These are phyloP conservation scores for Serranus cabrilla DNA, from an alignment of 2,797 vertebrate genomes.

Conservation along the genomic window DNA sequence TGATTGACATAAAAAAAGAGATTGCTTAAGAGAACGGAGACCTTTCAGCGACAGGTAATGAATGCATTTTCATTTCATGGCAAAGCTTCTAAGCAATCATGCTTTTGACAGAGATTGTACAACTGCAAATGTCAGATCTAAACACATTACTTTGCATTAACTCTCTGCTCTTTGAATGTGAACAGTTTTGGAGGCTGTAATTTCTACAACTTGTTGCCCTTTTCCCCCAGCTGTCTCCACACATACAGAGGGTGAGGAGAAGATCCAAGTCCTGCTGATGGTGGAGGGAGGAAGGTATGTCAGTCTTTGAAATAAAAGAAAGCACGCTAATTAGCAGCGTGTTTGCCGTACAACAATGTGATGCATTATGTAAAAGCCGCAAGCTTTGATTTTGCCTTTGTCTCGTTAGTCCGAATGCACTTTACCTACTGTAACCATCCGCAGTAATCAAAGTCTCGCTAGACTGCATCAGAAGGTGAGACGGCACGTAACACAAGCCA, in stretches of 20 bases:
- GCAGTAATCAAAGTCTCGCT: constrained; percentile 62
- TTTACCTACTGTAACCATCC: constrained; percentile 60
- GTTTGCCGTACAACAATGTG: constrained; percentile 33
- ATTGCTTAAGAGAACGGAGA: constrained; percentile 1
- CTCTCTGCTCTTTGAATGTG: constrained; percentile 16
- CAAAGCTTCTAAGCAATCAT: constrained; percentile 5
- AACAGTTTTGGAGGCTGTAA: neutral
- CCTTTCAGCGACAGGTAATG: constrained; percentile 35
- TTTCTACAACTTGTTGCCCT: constrained; percentile 19
- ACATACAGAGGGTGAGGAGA: constrained; percentile 91
- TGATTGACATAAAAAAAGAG: constrained; percentile 35
- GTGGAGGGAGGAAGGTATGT: constrained; percentile 95
- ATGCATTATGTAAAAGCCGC: constrained; percentile 55
- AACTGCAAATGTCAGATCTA: constrained; percentile 38
- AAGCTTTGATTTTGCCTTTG: constrained; percentile 57
- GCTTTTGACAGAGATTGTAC: constrained; percentile 30
- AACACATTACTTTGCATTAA: constrained; percentile 19
- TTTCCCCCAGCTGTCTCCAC: constrained; percentile 88
- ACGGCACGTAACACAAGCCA: constrained; percentile 7
- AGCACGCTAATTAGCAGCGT: constrained; percentile 53
- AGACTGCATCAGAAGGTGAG: constrained; percentile 41
- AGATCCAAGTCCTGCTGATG: constrained; percentile 92
- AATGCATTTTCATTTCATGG: constrained; percentile 23
- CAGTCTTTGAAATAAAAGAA: neutral
- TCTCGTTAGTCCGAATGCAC: constrained; percentile 66